Conservation (phyloP, 1,140 invertebrate species). For the Calycopis cecrops region DNA sequence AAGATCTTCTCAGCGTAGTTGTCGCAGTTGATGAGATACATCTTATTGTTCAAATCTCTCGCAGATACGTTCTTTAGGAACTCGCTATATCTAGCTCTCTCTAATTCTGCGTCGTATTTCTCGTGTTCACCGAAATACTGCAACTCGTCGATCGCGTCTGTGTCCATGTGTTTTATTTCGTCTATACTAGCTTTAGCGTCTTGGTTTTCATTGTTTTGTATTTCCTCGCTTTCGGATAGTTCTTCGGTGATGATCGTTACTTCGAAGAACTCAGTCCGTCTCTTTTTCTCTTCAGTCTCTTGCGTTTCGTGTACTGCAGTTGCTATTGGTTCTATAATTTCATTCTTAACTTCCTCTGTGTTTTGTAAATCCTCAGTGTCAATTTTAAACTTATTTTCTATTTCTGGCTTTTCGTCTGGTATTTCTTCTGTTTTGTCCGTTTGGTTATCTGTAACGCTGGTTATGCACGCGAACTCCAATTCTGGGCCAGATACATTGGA, state of each 20-base stretch:
- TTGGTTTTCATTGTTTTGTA: constrained; percentile 18
- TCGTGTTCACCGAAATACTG: constrained; percentile 56
- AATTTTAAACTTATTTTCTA: background rate
- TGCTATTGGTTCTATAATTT: constrained; percentile 3
- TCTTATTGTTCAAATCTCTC: constrained; percentile 33
- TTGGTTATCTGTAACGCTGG: constrained; percentile 31
- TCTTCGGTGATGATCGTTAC: constrained; percentile 46
- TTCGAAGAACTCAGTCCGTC: constrained; percentile 36
- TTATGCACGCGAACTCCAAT: constrained; percentile 62
- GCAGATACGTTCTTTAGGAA: constrained; percentile 39
- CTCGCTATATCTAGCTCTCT: constrained; percentile 42
- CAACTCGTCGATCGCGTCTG: constrained; percentile 12
- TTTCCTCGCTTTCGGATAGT: constrained; percentile 43
- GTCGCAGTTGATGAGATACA: constrained; percentile 60
- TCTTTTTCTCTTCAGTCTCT: constrained; percentile 18
- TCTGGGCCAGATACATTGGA: constrained; percentile 68
- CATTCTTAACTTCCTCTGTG: constrained; percentile 13
- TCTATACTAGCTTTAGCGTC: constrained; percentile 13
- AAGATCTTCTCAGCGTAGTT: constrained; percentile 57
- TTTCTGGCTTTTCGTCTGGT: background rate
- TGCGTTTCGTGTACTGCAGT: background rate
- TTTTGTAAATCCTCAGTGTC: background rate
- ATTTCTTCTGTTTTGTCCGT: constrained; percentile 4
- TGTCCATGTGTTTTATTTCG: constrained; percentile 9
- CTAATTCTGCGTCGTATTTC: constrained; percentile 47